Base-by-base conservation (phyloP, 2,888 invertebrate genomes). In the Melanophora roralis region DNA sequence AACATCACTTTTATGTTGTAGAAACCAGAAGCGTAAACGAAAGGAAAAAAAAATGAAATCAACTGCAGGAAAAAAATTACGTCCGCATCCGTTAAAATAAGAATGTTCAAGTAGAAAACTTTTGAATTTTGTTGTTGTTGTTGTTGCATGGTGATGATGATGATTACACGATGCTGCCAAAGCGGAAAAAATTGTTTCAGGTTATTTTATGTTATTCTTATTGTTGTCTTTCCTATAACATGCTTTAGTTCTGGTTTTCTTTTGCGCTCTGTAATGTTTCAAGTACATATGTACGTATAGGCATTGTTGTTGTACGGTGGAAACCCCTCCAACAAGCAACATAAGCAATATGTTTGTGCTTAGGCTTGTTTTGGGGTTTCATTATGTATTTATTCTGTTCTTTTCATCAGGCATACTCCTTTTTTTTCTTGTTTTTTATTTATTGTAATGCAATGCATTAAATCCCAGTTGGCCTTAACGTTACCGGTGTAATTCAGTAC, bases 71-170 rank as follows among this genome's bases (percentile, higher is more conserved):
- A 51, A 67, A 72, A 49, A 68, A 38, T 68, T 69, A 71, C 62
- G 71, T 81, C 65, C 77, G 78, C 73, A 77, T 81, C 73, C 65
- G 78, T 68, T 81, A 59, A 74, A 67, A 71, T 77, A 38, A 60
- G 73, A 55, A 81, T 82, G 81, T 27, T 83, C 82, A 82, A 82
- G 82, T 80, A 69, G 47, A 84, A 84, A 81, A 83, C 83, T 60
- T n/a, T 71, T 27, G 79, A 55, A 53, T 71, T 72, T 27, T 27
- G 27, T 27, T 27, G 27, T 27, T 83, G 83, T 83, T 84, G 82
- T 38, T 57, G 64, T 55, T 65, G 73, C 60, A 53, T 84, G 82
- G 81, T 76, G 78, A 64, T 81, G 82, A 81, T 76, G 78, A 64
- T 81, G 72, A 78, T 72, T 72, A 69, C 34, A 64, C 32, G 59